Base-by-base conservation (phyloP, 2,888 invertebrate species). In the Drosophila ustulata region DNA sequence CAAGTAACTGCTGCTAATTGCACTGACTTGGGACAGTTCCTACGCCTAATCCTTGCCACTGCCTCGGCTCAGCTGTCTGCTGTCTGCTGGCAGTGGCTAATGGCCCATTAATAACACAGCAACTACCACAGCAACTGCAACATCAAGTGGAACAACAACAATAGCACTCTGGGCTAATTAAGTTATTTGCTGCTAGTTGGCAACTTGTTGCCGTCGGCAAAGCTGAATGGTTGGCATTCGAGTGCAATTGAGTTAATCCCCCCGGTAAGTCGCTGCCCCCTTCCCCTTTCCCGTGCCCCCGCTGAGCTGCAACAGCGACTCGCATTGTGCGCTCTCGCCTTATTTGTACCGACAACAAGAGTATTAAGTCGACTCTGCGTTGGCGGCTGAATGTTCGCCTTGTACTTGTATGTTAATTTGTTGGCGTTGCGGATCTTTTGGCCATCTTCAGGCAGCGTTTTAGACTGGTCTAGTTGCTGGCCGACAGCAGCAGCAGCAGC, bases 391-490 rank as follows among this genome's bases (percentile, higher is more conserved):
- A 57, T 43, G 55, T 51, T 74, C 56, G 66, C 70, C 78, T 61
- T 66, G 62, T 70, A 69, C 75, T 82, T 84, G 88, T 90, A 90
- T 90, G 90, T 90, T 90, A 90, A 90, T 90, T 89, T 88, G 88
- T 77, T 84, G 66, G 51, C 64, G 41, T 66, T 74, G 59, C n/a
- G 57, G 39, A 68, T 83, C 81, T 68, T 50, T 71, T 43, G 25
- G 55, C 43, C 77, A 70, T 64, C 74, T 71, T 56, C 59, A 59
- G 67, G 66, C 58, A 46, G 7, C 59, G 62, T 62, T 75, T 57
- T 30, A 34, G 47, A 30, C 66, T 64, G 63, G 71, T 79, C 84
- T 75, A 82, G 71, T 81, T 81, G 67, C 69, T 18, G 8, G 18
- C 18, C 18, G 8, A 18, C 34, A 34, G 39, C 39, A 37, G 43